Evolutionary conservation across 2,888 invertebrate species (phyloP), one percentile per base, ranked within the genome.

Genomic region (Lordiphosa fenestrarum): DNA sequence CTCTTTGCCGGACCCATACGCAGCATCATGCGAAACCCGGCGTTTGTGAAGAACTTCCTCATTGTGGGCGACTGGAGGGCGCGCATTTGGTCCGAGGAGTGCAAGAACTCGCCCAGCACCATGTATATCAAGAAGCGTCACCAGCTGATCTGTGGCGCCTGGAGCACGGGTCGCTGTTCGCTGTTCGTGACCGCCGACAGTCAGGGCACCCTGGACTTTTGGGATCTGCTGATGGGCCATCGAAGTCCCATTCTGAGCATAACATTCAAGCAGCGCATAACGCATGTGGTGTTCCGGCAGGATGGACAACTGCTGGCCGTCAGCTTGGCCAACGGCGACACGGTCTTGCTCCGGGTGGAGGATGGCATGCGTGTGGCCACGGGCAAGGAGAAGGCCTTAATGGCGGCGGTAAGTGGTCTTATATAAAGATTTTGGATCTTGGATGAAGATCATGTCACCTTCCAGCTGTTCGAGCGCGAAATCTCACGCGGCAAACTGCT

Each of bases 61-160:
- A 90, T 92, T 48, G 90, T 92, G 71, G 93, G 91, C 73, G 94
- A 94, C 84, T 93, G 90, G 92, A 90, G 66, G 88, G 91, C 78
- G 12, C 88, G 92, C 61, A 91, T 95, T 53, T 95, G 94, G 94
- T 92, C 94, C 48, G 95, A 95, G 88, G 95, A 93, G 88, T 96
- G 96, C 81, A 92, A 94, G 70, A 97, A 97, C 81, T 95, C 96
- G 3, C 93, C 96, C 0, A 95, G 97, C 46, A 93, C 97, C 86
- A 96, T 97, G 94, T 95, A 96, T 2, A 91, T 92, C 73, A 92
- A 91, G 44, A 93, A 94, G 83, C 91, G 91, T 25, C 91, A 92
- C 2, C 91, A 93, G 73, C 89, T 96, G n/a, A 94, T 95, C 2
- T 94, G 94, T 83, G 96, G 95, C 0, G 93, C 93, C 49, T 97